phyloP scores from a whole-genome alignment of 2,888 invertebrate genomes.

The Erannis defoliaria region DNA sequence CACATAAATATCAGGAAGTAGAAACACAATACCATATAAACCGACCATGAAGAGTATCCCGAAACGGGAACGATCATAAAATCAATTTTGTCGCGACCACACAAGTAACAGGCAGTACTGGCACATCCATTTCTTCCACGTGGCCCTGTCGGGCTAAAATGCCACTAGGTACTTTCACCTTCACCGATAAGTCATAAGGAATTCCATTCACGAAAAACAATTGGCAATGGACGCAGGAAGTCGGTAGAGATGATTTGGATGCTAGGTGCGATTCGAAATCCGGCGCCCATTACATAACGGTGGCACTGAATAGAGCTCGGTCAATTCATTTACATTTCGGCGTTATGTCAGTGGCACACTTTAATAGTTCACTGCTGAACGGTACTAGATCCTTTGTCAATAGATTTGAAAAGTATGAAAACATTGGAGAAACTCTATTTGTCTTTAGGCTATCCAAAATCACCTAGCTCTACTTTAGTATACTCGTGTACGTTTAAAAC shows the following conservation, averaged over 20 bases:
- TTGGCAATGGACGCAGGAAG: conserved; percentile 62
- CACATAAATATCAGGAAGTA: conserved; percentile 39
- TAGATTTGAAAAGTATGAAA: not conserved
- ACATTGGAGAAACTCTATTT: not conserved
- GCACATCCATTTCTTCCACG: conserved; percentile 48
- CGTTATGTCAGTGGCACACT: conserved; percentile 22
- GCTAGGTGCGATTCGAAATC: conserved; percentile 59
- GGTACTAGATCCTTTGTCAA: not conserved
- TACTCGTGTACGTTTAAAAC: not conserved
- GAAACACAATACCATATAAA: conserved; percentile 44
- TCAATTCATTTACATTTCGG: conserved; percentile 16
- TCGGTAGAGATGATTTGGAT: conserved; percentile 56
- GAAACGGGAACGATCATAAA: conserved; percentile 48
- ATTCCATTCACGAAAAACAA: conserved; percentile 65
- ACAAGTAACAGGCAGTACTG: conserved; percentile 48
- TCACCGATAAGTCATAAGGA: conserved; percentile 56
- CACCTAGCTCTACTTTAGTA: not conserved
- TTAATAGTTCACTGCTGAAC: not conserved
- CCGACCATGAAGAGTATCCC: conserved; percentile 36
- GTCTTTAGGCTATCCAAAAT: conserved; percentile 1
- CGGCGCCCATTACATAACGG: conserved; percentile 52
- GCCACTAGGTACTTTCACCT: conserved; percentile 74
- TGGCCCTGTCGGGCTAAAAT: conserved; percentile 45
- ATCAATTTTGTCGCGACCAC: conserved; percentile 49
- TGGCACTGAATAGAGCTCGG: conserved; percentile 36